phyloP scores from a whole-genome alignment of 1,140 invertebrate species.

The Meloidogyne exigua region DNA sequence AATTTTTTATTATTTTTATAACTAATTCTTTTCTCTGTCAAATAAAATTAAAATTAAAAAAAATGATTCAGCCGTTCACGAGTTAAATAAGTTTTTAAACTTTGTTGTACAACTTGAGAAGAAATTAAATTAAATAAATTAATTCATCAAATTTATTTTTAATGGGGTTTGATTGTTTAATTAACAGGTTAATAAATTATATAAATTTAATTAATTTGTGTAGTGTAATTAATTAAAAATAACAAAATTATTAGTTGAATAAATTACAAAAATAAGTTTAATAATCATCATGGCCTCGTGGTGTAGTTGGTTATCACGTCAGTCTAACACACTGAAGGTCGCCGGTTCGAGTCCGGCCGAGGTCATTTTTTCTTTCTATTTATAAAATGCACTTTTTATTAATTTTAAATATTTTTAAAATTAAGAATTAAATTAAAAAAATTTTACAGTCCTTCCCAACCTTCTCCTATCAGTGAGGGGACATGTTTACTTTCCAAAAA shows the following conservation, averaged over 20 bases:
- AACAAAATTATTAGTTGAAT: too few relatives aligned
- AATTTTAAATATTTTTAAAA: not conserved
- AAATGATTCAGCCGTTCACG: not conserved
- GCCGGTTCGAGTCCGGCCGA: too few relatives aligned
- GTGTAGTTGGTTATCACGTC: too few relatives aligned
- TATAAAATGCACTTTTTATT: not conserved
- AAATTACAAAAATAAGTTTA: too few relatives aligned
- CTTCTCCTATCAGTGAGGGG: not conserved
- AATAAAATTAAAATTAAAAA: not conserved
- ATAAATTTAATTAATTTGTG: not conserved
- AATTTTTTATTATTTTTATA: not conserved
- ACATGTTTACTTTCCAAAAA: not conserved
- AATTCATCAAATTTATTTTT: not conserved
- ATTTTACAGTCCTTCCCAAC: not conserved
- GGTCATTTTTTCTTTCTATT: too few relatives aligned
- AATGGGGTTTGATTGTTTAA: not conserved
- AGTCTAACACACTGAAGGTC: too few relatives aligned
- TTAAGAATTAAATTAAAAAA: too few relatives aligned
- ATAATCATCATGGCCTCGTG: too few relatives aligned
- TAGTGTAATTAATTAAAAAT: too few relatives aligned
- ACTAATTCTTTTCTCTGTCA: not conserved
- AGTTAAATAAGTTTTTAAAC: not conserved
- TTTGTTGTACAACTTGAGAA: not conserved
- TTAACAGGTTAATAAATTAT: slow-evolving; percentile 1
- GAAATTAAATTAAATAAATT: not conserved